Base-by-base conservation (phyloP, 2,888 invertebrate species). In the Caenorhabditis virilis region DNA sequence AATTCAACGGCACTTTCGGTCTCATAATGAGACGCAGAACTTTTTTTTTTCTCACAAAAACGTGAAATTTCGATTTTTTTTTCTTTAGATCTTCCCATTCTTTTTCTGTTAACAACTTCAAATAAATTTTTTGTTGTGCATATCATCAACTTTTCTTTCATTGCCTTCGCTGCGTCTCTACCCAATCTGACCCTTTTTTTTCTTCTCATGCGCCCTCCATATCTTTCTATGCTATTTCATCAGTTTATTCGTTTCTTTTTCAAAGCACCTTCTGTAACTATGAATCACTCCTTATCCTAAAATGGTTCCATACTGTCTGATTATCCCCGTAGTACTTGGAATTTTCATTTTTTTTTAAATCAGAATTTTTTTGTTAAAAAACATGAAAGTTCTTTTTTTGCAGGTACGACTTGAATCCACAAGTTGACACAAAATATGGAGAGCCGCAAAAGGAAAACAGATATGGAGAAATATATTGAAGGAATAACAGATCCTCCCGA, bases 401-500 rank as follows among this genome's bases (percentile, higher is more conserved):
- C 11, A 23, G 25, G 25, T 15, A 7, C 22, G 45, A 9, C 13
- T 30, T 30, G 30, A 30, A 30, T 13, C 30, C 7, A 30, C 6
- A 30, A 30, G 6, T 9, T 30, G n/a, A n/a, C n/a, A 9, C 30
- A 30, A 30, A 46, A 43, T n/a, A 76, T 76, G 76, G 76, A 76
- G 53, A 51, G 59, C 27, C 63, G 76, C 43, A 78, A 77, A 60
- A 60, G 75, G 7, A 70, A 69, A 56, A 65, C 73, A 18, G 63
- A 72, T 18, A 46, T 76, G 25, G 78, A 80, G 52, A 63, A 57
- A 11, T 80, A 80, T 59, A 56, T 81, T 30, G 68, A 76, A 33
- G 50, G 63, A 27, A 48, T 81, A 16, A 68, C 65, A 25, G 74
- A 73, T 45, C 58, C 70, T 4, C 72, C 73, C n/a, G 86, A 86